Evolutionary conservation across 1,140 invertebrate species (phyloP).

Genomic region (Cydia amplana): DNA sequence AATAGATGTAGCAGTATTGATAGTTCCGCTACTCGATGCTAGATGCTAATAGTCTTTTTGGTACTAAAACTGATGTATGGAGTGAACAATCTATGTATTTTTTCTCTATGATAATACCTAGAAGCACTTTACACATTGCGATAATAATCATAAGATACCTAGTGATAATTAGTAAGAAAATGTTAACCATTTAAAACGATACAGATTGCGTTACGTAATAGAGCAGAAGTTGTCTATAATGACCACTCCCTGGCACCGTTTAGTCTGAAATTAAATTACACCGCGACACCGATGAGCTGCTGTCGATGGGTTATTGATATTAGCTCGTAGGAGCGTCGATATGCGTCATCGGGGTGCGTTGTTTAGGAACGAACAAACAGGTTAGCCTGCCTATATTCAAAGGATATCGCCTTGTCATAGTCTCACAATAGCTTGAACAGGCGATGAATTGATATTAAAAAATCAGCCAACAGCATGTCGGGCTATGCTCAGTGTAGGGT

Average conservation of each 20-base stretch:
- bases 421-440: constrained; percentile 2
- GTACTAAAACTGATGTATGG: too few relatives aligned
- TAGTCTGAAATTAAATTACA: constrained; percentile 73
- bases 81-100: too few relatives aligned
- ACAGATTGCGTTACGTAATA: constrained; percentile 48
- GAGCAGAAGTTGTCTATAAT: constrained; percentile 45
- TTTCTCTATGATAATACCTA: too few relatives aligned
- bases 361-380: constrained; percentile 27
- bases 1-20: too few relatives aligned
- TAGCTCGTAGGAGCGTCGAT: constrained; percentile 62
- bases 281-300: constrained; percentile 57
- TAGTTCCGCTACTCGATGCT: too few relatives aligned
- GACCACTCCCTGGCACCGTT: constrained; percentile 63
- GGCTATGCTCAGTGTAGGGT: too few relatives aligned
- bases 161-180: neutral
- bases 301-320: constrained; percentile 75
- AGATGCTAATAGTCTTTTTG: too few relatives aligned
- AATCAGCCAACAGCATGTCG: neutral
- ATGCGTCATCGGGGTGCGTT: constrained; percentile 52
- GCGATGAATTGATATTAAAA: neutral
- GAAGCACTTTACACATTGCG: too few relatives aligned
- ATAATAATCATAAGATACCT: too few relatives aligned
- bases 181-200: constrained; percentile 28
- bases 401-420: neutral
- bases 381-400: neutral